Evolutionary conservation across 1,140 invertebrate genomes (phyloP).

Genomic region (Pseudomyrmex dendroicus): DNA sequence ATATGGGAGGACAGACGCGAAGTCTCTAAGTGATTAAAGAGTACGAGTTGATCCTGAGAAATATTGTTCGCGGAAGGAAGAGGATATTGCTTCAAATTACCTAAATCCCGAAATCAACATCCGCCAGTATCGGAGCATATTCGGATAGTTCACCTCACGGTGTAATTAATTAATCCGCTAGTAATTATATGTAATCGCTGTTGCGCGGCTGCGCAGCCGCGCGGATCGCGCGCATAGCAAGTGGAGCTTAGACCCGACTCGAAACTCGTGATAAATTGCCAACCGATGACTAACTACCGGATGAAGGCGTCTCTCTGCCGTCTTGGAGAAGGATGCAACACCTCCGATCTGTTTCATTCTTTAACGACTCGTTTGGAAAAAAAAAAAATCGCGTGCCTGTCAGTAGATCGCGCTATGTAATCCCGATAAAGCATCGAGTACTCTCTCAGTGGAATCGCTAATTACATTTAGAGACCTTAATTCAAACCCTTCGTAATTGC

Average conservation of each 20-base stretch:
- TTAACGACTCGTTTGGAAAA: conserved; percentile 67
- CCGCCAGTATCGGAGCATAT: conserved; percentile 36
- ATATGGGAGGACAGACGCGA: no score
- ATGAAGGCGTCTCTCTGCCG: conserved; percentile 76
- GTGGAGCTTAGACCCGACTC: conserved; percentile 78
- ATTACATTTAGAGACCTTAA: not conserved
- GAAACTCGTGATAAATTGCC: conserved; percentile 82
- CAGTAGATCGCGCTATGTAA: not conserved
- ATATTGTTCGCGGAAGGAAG: not conserved
- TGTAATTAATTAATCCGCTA: conserved; percentile 82
- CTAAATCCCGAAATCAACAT: conserved; percentile 47
- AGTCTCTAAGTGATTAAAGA: not conserved
- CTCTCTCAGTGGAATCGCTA: not conserved
- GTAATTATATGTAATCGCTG: conserved; percentile 83
- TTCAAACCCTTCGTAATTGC: conserved; percentile 9
- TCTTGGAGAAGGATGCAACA: conserved; percentile 71
- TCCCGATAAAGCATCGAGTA: not conserved
- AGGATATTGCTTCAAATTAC: conserved; percentile 17
- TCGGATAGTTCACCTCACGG: conserved; percentile 49
- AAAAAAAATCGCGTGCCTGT: conserved; percentile 27
- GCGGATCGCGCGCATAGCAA: conserved; percentile 79
- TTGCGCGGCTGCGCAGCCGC: conserved; percentile 70
- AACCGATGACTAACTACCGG: conserved; percentile 83
- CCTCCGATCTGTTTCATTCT: conserved; percentile 71
- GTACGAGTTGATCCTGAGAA: not conserved